Conservation (phyloP, 2,797 vertebrate genomes). For the Xenops minutus region DNA sequence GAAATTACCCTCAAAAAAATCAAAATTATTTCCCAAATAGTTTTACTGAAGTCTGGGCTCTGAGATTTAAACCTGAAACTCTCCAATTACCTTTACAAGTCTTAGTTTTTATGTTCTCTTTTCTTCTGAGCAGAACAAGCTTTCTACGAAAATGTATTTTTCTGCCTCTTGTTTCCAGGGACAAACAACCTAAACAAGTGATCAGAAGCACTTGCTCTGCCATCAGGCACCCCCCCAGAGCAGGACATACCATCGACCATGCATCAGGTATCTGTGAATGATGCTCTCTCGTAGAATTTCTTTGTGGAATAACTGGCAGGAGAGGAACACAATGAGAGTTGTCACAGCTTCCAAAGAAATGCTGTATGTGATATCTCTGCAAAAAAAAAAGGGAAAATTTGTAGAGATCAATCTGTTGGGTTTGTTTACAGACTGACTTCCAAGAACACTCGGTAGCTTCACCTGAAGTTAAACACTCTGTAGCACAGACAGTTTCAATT, state of each 20-base stretch:
- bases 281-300: conserved; percentile 89
- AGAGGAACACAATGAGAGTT: conserved; percentile 90
- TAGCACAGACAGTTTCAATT: not conserved
- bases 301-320: conserved; percentile 96
- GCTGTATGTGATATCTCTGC: conserved; percentile 95
- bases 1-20: not conserved
- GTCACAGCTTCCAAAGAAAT: conserved; percentile 95
- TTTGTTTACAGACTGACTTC: conserved; percentile 2
- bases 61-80: not conserved
- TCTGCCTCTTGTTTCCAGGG: not conserved
- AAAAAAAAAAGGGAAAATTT: not conserved
- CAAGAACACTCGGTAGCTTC: not conserved
- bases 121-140: not conserved
- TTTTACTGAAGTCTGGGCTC: not conserved
- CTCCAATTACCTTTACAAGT: not conserved
- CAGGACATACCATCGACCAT: conserved; percentile 87
- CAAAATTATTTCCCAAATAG: not conserved
- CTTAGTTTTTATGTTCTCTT: not conserved
- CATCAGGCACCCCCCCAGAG: not conserved
- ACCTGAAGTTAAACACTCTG: not conserved
- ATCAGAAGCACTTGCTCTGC: not conserved
- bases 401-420: not conserved
- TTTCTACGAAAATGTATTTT: not conserved
- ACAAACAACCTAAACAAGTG: rapidly evolving
- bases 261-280: conserved; percentile 90